These are phyloP conservation scores for Rhagologus leucostigma DNA, from an alignment of 2,113 vertebrate genomes.

Conservation along the genomic window DNA sequence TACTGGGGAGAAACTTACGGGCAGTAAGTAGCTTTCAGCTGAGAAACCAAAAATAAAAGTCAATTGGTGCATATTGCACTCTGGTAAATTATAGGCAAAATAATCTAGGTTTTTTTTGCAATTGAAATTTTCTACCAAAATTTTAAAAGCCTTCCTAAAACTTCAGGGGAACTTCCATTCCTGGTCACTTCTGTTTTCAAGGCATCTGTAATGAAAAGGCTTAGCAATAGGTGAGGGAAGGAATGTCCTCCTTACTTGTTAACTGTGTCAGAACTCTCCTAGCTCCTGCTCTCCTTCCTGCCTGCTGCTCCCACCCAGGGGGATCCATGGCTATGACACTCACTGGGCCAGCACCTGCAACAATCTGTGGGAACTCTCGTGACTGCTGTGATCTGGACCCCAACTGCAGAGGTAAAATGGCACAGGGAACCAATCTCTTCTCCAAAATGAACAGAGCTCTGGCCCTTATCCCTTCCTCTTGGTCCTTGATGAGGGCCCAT, in stretches of 20 bases:
- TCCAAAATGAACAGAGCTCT: neutral
- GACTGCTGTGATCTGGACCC: neutral
- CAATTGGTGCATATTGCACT: neutral
- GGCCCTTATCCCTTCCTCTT: neutral
- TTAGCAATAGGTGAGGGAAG: neutral
- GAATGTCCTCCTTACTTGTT: neutral
- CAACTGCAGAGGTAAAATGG: neutral
- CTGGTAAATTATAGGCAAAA: neutral
- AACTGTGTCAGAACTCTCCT: neutral
- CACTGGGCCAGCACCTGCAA: neutral
- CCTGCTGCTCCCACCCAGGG: neutral
- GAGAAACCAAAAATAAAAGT: neutral
- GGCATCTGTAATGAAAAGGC: slow-evolving; percentile 26
- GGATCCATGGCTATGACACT: fast-evolving
- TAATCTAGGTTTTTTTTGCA: neutral
- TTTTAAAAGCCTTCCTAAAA: neutral
- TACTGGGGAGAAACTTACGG: neutral
- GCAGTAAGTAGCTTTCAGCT: neutral
- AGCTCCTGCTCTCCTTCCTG: neutral
- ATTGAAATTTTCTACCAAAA: neutral
- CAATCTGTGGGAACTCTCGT: fast-evolving
- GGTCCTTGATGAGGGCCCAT: neutral
- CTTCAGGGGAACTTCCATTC: neutral
- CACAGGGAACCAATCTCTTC: neutral
- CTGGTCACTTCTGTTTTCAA: slow-evolving; percentile 5